Evolutionary conservation across 2,888 invertebrate species (phyloP), one percentile per base, ranked within the genome.

Genomic region (Melieria omissa): DNA sequence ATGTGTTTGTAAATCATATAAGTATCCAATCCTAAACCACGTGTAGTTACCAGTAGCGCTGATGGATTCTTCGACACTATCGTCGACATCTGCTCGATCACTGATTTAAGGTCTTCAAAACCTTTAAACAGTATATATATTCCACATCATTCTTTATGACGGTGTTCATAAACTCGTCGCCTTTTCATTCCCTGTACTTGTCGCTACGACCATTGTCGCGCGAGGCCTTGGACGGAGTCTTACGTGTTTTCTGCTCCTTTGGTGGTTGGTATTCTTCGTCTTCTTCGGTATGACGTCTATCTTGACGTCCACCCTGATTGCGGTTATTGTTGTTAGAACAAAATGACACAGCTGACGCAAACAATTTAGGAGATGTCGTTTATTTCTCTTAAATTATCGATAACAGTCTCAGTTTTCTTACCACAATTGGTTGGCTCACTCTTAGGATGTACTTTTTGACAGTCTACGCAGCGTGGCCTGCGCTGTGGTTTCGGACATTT

Each of bases 371-470:
- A n/a, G n/a, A n/a, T n/a, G n/a, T n/a, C n/a, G n/a, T n/a, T n/a
- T n/a, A n/a, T n/a, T n/a, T n/a, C n/a, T n/a, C n/a, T n/a, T n/a
- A n/a, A n/a, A n/a, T n/a, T n/a, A n/a, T n/a, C n/a, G n/a, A n/a
- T n/a, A n/a, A 64, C 45, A 46, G 14, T 68, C 16, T 12, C 41
- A 4, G 29, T 61, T 6, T 54, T 54, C 10, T 47, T 63, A 1
- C 63, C 66, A 45, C 63, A 66, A 66, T 58, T 65, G 8, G 46
- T 52, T 10, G 69, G 66, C 49, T 70, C 63, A 52, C 57, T 58
- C 7, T 16, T 46, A 4, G 49, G 54, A 54, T 74, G 74, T 9
- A 74, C 73, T n/a, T n/a, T n/a, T n/a, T n/a, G n/a, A n/a, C n/a
- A n/a, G n/a, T n/a, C n/a, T n/a, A n/a, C n/a, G n/a, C n/a, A n/a